Conservation (phyloP, 2,113 vertebrate genomes). For the Callocephalon fimbriatum region DNA sequence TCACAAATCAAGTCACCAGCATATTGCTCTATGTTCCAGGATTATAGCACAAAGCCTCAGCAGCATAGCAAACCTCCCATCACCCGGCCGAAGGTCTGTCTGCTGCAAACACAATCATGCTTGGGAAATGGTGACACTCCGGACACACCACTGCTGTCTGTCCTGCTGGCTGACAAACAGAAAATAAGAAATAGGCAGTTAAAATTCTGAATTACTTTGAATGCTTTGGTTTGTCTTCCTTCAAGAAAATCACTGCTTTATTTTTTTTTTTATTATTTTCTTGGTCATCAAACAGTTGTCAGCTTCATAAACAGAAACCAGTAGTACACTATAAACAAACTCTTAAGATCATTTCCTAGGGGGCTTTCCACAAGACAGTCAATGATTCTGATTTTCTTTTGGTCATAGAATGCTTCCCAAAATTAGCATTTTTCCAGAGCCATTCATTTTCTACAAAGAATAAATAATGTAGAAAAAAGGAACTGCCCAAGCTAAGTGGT, state of each 20-base stretch:
- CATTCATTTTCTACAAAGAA: conserved; percentile 68
- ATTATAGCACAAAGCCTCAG: not conserved
- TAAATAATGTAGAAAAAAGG: conserved; percentile 19
- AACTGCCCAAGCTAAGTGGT: conserved; percentile 38
- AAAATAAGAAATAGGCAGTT: not conserved
- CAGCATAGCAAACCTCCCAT: not conserved
- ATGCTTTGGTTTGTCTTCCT: not conserved
- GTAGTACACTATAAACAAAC: conserved; percentile 8
- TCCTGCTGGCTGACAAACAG: not conserved
- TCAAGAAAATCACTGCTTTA: conserved; percentile 23
- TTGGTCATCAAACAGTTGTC: conserved; percentile 29
- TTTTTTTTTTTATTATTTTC: not conserved
- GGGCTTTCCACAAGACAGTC: not conserved
- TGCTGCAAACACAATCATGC: not conserved
- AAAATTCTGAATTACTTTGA: not conserved
- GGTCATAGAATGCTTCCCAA: conserved; percentile 46
- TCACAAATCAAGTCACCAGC: accelerated
- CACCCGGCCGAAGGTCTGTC: not conserved
- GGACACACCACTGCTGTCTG: not conserved
- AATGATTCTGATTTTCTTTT: conserved; percentile 54
- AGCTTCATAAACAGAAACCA: conserved; percentile 43
- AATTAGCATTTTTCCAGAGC: conserved; percentile 64
- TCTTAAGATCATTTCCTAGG: conserved; percentile 22
- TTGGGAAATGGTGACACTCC: not conserved
- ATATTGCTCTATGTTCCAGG: accelerated